Conservation (phyloP, 2,888 invertebrate genomes). For the Philaethria dido region DNA sequence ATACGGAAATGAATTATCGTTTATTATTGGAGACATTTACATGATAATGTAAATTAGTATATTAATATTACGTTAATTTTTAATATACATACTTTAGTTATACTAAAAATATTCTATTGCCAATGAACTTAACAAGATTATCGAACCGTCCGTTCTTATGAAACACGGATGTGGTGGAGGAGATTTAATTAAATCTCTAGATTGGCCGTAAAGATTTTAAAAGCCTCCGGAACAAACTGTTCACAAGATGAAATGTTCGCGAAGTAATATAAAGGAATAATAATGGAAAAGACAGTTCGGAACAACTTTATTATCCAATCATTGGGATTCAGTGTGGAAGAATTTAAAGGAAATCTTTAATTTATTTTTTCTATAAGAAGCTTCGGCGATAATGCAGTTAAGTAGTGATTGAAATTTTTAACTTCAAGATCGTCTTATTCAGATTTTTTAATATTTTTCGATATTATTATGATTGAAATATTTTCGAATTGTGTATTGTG, state of each 20-base stretch:
- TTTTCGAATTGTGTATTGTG: background rate
- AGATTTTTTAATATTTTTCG: background rate
- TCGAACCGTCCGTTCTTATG: slow-evolving; percentile 19
- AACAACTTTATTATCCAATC: slow-evolving; percentile 24
- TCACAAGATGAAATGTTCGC: slow-evolving; percentile 23
- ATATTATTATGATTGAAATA: background rate
- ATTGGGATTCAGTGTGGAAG: slow-evolving; percentile 19
- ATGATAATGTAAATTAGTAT: too few relatives aligned
- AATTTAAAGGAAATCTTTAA: slow-evolving; percentile 22
- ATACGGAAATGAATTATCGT: too few relatives aligned
- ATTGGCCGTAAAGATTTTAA: slow-evolving; percentile 41
- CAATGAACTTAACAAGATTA: slow-evolving; percentile 1
- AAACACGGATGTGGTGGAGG: slow-evolving; percentile 33
- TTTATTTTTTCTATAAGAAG: slow-evolving; percentile 15
- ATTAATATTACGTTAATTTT: too few relatives aligned
- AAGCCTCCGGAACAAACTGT: slow-evolving; percentile 27
- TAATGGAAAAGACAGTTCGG: slow-evolving; percentile 23
- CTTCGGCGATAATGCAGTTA: slow-evolving; percentile 2
- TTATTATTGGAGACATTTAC: too few relatives aligned
- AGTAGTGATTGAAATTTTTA: slow-evolving; percentile 17
- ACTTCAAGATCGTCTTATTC: background rate
- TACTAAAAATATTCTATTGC: background rate
- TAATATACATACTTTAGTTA: too few relatives aligned
- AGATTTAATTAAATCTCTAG: slow-evolving; percentile 43
- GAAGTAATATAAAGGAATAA: slow-evolving; percentile 21